phyloP scores from a whole-genome alignment of 1,140 invertebrate genomes.

The Caenorhabditis brenneri region DNA sequence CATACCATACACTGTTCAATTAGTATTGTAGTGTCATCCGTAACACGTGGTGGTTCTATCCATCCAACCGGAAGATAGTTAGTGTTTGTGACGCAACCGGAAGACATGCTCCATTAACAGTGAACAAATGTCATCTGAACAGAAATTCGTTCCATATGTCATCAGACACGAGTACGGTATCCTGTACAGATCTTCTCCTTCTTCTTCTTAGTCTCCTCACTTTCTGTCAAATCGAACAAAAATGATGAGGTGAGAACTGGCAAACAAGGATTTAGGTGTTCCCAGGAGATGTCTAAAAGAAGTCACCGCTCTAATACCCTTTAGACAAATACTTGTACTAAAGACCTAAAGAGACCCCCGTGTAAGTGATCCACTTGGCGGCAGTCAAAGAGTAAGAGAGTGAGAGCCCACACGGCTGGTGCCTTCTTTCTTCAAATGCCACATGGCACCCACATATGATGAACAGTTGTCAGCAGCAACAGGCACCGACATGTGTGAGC shows the following conservation, averaged over 20 bases:
- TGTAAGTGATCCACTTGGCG: conserved; percentile 6
- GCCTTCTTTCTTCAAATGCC: not conserved
- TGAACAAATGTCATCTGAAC: not conserved
- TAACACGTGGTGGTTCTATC: not conserved
- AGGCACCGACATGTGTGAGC: conserved; percentile 15
- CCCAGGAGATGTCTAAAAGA: not conserved
- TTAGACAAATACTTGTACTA: conserved; percentile 9
- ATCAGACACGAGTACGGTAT: not conserved
- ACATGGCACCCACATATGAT: conserved; percentile 35
- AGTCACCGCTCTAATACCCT: not conserved
- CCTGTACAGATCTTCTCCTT: not conserved
- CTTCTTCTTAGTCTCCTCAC: no score
- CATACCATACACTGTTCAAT: not conserved
- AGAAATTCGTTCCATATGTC: not conserved
- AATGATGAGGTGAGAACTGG: not conserved
- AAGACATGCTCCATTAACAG: conserved; percentile 39
- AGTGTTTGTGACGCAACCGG: conserved; percentile 22
- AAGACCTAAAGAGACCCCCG: not conserved
- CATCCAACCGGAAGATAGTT: conserved; percentile 21
- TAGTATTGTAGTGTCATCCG: not conserved
- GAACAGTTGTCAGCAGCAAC: conserved; percentile 40
- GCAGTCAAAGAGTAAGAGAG: not conserved
- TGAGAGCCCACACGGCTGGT: not conserved
- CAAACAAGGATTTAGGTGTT: not conserved
- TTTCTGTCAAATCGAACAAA: no score